phyloP scores from a whole-genome alignment of 92 coral and sea anemone species.

The Chrysogorgia sp. region DNA sequence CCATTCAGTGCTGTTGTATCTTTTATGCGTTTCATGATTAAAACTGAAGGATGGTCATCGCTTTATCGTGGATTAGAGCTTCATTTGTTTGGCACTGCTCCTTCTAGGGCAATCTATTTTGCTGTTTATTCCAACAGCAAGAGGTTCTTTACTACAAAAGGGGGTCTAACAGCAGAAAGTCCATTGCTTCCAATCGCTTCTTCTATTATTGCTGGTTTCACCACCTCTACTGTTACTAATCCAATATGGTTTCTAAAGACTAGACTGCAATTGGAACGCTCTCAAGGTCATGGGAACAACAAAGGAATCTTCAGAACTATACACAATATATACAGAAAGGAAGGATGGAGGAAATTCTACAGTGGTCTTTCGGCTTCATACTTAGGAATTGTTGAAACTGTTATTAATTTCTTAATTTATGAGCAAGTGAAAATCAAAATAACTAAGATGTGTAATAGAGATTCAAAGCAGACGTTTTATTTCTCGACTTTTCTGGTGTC shows the following conservation, averaged over 20 bases:
- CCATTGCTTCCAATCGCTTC: constrained; percentile 33
- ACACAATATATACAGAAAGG: constrained; percentile 26
- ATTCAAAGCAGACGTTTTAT: constrained; percentile 11
- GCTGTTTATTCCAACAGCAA: constrained; percentile 46
- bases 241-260: constrained; percentile 62
- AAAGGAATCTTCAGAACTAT: constrained; percentile 22
- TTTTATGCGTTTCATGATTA: constrained; percentile 49
- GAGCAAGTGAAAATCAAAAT: constrained; percentile 45
- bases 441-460: constrained; percentile 23
- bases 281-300: constrained; percentile 21
- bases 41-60: constrained; percentile 49
- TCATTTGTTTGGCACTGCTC: constrained; percentile 46
- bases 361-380: constrained; percentile 54
- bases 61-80: constrained; percentile 57
- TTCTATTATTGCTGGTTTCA: constrained; percentile 47
- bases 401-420: constrained; percentile 43
- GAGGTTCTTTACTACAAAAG: constrained; percentile 6
- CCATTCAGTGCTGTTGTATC: constrained; percentile 47
- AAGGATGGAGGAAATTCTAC: constrained; percentile 46
- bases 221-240: constrained; percentile 48
- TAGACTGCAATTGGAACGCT: constrained; percentile 49
- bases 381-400: constrained; percentile 51
- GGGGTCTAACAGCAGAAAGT: constrained; percentile 15
- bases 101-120: constrained; percentile 59
- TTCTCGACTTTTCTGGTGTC: constrained; percentile 22